Evolutionary conservation across 2,888 invertebrate genomes (phyloP), one percentile per base, ranked within the genome.

Genomic region (Mythimna impura): DNA sequence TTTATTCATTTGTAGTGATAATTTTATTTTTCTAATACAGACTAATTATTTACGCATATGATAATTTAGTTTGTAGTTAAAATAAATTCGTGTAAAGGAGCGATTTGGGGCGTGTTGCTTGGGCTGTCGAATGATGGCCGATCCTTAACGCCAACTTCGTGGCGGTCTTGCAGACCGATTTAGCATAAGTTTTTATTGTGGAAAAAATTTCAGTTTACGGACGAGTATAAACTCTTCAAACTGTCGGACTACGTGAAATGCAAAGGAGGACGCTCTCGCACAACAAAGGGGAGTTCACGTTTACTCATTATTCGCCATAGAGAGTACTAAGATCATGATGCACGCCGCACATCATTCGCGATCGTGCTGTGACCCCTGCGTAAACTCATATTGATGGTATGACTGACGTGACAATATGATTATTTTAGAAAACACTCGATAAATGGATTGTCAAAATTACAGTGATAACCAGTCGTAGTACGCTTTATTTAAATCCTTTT

Each of bases 261-360:
- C 96, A 96, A 95, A 96, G 96, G 92, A 95, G 94, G 91, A 93
- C 94, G 92, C 92, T 93, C 93, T 93, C 95, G 90, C 94, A 94
- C 89, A 94, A 93, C 85, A 96, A 96, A 96, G 96, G 96, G 91
- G 93, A 95, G 95, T 95, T 88, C 73, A 89, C 88, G 88, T 88
- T 92, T 89, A 86, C 84, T 87, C 89, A 85, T 82, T 88, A 84
- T 81, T 84, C 65, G 71, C 61, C 71, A 30, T 74, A 71, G 36
- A 79, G 78, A 77, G 84, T 83, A 87, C 81, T 54, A 86, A 82
- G 83, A 85, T 77, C 84, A 83, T 84, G 86, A 86, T 89, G 90
- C 93, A 93, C 91, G 92, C 93, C 90, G 91, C 90, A 91, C 88
- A 86, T 80, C 79, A 81, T 87, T 82, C 84, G 84, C 87, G 87